A percentile compares a stretch with the other conserved stretches of the same genome.
These are phyloP conservation scores for Elymnias hypermnestra DNA, from an alignment of 1,140 invertebrate genomes.

Conservation along the genomic window DNA sequence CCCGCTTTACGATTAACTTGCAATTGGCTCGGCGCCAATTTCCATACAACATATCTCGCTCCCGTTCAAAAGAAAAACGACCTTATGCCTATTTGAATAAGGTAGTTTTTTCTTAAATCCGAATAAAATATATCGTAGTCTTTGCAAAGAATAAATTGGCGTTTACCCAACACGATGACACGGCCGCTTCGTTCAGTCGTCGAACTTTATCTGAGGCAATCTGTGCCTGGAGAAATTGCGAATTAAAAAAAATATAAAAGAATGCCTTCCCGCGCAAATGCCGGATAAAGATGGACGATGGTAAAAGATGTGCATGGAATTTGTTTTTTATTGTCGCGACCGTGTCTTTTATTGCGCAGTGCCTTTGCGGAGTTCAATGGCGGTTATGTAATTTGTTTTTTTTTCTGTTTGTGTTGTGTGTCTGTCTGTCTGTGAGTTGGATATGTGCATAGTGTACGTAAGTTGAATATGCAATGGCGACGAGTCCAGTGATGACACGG, in stretches of 20 bases:
- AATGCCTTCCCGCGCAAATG: constrained; percentile 51
- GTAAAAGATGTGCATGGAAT: constrained; percentile 47
- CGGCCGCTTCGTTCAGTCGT: constrained; percentile 43
- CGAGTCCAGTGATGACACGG: not conserved
- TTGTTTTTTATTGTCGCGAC: constrained; percentile 21
- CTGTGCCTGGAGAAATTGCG: constrained; percentile 27
- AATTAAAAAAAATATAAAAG: constrained; percentile 34
- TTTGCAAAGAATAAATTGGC: constrained; percentile 36
- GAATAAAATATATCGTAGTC: too few species aligned
- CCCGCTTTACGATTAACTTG: constrained; percentile 9
- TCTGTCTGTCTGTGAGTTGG: not conserved
- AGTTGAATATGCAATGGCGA: not conserved
- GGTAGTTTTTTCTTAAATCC: not conserved
- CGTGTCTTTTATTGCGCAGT: constrained; percentile 32
- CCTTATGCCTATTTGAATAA: not conserved
- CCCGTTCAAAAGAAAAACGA: not conserved
- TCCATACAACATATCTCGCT: constrained; percentile 2
- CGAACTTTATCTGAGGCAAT: constrained; percentile 29
- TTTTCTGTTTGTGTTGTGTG: constrained; percentile 7
- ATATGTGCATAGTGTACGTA: not conserved
- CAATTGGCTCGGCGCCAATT: constrained; percentile 13
- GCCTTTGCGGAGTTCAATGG: constrained; percentile 43
- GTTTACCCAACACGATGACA: constrained; percentile 37
- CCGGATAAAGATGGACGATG: constrained; percentile 62
- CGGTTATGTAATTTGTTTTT: constrained; percentile 45